Evolutionary conservation across 2,113 vertebrate species (phyloP).

Genomic region (Dasyprocta punctata): DNA sequence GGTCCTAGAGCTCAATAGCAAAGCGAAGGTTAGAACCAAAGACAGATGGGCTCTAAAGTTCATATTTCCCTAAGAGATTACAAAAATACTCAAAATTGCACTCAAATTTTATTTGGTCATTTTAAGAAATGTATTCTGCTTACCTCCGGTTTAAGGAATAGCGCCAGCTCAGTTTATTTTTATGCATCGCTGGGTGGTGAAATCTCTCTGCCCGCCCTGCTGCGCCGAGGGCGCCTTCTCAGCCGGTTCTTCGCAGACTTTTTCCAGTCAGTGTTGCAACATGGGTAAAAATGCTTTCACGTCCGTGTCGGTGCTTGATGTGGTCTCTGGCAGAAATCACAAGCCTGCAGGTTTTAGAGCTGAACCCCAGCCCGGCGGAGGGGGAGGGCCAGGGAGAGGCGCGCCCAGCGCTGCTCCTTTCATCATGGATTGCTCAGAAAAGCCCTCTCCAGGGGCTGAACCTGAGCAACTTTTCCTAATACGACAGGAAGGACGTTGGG

Average conservation of each 20-base stretch:
- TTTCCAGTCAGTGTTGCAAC: background rate
- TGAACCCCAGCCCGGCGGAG: background rate
- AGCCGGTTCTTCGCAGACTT: background rate
- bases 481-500: background rate
- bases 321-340: background rate
- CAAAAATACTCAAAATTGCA: background rate
- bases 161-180: background rate
- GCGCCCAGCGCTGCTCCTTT: background rate
- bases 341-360: background rate
- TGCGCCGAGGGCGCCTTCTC: background rate
- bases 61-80: background rate
- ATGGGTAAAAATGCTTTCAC: background rate
- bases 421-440: background rate
- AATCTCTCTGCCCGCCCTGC: background rate
- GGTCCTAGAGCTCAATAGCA: background rate
- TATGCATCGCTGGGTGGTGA: background rate
- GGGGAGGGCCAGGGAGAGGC: background rate
- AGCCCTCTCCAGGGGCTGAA: background rate
- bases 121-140: slow-evolving; percentile 12
- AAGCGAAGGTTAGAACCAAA: background rate
- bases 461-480: background rate
- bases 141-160: slow-evolving; percentile 18
- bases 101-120: background rate
- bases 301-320: background rate
- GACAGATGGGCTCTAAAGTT: background rate